phyloP scores from a whole-genome alignment of 2,888 invertebrate species.

The Bombylius major region DNA sequence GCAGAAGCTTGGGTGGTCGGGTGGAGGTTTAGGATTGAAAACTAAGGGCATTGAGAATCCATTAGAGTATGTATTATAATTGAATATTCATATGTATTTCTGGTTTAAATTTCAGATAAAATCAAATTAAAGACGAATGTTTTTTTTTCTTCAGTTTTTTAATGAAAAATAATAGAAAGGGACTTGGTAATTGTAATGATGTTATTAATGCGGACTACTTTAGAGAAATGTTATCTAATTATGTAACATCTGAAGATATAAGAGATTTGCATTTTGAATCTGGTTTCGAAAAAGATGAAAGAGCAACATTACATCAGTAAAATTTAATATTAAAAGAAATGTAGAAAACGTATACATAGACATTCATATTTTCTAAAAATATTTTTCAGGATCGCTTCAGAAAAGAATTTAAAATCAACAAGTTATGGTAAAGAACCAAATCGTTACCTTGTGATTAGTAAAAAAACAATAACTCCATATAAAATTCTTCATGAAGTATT shows the following conservation, averaged over 20 bases:
- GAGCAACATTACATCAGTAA: constrained; percentile 46
- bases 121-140: too few relatives aligned
- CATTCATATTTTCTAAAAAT: not conserved
- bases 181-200: constrained; percentile 23
- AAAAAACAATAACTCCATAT: constrained; percentile 23
- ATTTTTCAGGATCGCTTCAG: constrained; percentile 32
- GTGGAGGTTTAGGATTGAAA: constrained; percentile 52
- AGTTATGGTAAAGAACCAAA: constrained; percentile 41
- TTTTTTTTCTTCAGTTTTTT: constrained; percentile 22
- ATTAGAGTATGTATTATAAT: constrained; percentile 25
- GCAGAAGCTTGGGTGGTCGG: constrained; percentile 59
- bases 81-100: not conserved
- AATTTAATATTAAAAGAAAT: constrained; percentile 12
- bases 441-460: constrained; percentile 29
- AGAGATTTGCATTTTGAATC: constrained; percentile 46
- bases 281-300: constrained; percentile 52
- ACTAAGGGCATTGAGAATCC: constrained; percentile 54
- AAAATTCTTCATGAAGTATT: constrained; percentile 27
- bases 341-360: not conserved
- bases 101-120: too few relatives aligned
- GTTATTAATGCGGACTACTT: constrained; percentile 23
- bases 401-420: constrained; percentile 37
- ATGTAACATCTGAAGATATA: constrained; percentile 38
- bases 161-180: constrained; percentile 29
- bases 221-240: constrained; percentile 31